Base-by-base conservation (phyloP, 2,888 invertebrate genomes). In the Melanostoma scalare region DNA sequence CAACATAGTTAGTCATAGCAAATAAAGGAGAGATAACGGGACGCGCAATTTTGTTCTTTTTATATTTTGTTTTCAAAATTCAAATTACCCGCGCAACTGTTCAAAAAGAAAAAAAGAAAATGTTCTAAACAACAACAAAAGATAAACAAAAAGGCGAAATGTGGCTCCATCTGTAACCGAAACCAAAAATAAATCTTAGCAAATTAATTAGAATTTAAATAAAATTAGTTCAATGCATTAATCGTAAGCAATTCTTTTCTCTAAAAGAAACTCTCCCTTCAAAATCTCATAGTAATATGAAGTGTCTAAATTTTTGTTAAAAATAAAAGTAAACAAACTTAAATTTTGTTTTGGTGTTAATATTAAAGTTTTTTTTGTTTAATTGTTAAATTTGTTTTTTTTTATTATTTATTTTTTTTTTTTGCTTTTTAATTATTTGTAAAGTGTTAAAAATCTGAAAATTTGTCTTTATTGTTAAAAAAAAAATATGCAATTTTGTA, bases 81-180 rank as follows among this genome's bases (percentile, higher is more conserved):
- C 31, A 9, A 77, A 72, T 40, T 33, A 67, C 50, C 56, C 72
- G 73, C 68, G 72, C 55, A 73, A 77, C 44, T 48, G 20, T 20
- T 20, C 20, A 48, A 44, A 6, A 20, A 36, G 0, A 10, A 8
- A 42, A 55, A 36, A 20, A 20, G n/a, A 68, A 80, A 52, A 48
- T 48, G 53, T 61, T 33, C 6, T 58, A 72, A 78, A 46, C 50
- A 56, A 58, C 20, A 58, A 52, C 10, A 63, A 53, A 46, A 35
- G 6, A 61, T 44, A 44, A 58, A 44, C 52, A 46, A 52, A 31
- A 65, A 69, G 3, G 61, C 68, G 56, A 78, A 79, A 84, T 84
- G 79, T 84, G 84, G 84, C 84, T 84, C 84, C 78, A 79, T 84
- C 74, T 79, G 84, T 84, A 84, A 84, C 50, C 65, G 65, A 84